Evolutionary conservation across 92 coral and sea anemone species (phyloP).

Genomic region (Micromussa lordhowensis): DNA sequence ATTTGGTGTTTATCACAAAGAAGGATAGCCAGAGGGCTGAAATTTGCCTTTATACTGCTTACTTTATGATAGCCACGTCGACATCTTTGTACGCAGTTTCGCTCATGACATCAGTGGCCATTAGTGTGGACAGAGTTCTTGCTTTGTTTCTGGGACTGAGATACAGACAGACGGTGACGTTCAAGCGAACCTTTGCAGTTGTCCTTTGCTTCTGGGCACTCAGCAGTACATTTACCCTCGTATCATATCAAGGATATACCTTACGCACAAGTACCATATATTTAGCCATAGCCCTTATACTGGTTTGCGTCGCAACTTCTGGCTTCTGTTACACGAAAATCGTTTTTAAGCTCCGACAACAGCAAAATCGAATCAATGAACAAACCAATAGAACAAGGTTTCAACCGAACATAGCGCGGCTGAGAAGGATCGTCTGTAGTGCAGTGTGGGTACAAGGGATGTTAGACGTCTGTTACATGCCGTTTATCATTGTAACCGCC

Average conservation of each 20-base stretch:
- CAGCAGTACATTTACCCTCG: neutral
- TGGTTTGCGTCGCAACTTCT: neutral
- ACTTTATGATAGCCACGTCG: neutral
- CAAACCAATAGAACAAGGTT: neutral
- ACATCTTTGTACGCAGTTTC: conserved; percentile 12
- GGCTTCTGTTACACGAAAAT: neutral
- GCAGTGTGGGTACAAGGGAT: neutral
- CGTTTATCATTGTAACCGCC: neutral
- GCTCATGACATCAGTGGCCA: neutral
- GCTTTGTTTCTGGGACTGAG: neutral
- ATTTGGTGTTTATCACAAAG: neutral
- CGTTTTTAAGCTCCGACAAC: neutral
- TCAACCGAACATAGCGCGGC: neutral
- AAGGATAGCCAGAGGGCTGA: neutral
- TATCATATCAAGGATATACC: neutral
- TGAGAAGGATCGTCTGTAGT: neutral
- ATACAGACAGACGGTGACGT: neutral
- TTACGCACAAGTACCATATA: neutral
- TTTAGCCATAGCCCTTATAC: neutral
- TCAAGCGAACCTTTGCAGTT: neutral
- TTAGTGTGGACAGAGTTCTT: conserved; percentile 1
- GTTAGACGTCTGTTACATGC: neutral
- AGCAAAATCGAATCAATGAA: neutral
- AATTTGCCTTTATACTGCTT: neutral
- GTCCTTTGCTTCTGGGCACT: neutral